A percentile compares a stretch with the other conserved stretches of the same genome.
These are phyloP conservation scores for Coleophora flavipennella DNA, from an alignment of 2,888 invertebrate genomes.

Conservation along the genomic window DNA sequence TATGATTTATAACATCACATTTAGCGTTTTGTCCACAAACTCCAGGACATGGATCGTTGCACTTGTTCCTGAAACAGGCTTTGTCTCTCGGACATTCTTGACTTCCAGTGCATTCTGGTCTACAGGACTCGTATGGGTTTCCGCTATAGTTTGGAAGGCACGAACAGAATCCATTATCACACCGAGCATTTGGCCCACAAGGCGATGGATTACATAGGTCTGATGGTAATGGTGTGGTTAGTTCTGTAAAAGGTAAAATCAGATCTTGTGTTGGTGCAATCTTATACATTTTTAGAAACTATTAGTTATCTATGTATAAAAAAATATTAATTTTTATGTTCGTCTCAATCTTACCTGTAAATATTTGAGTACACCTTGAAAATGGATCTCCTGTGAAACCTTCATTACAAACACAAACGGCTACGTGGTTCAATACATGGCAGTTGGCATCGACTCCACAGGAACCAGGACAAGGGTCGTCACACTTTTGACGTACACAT, in stretches of 20 bases:
- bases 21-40: slow-evolving; percentile 82
- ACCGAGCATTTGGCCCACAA: slow-evolving; percentile 81
- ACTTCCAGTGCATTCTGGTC: slow-evolving; percentile 81
- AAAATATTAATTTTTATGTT: neutral
- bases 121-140: slow-evolving; percentile 79
- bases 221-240: slow-evolving; percentile 44
- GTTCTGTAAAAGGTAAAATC: slow-evolving; percentile 39
- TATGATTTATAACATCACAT: slow-evolving; percentile 83
- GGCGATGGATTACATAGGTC: slow-evolving; percentile 81
- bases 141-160: slow-evolving; percentile 80
- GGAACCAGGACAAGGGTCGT: slow-evolving; percentile 87
- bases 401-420: slow-evolving; percentile 84
- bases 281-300: neutral
- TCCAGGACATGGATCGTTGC: slow-evolving; percentile 81
- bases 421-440: slow-evolving; percentile 84
- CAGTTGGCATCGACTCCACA: slow-evolving; percentile 87
- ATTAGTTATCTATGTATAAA: neutral
- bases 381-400: slow-evolving; percentile 88
- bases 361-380: slow-evolving; percentile 76
- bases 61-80: slow-evolving; percentile 82
- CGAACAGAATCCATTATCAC: slow-evolving; percentile 78
- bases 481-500: slow-evolving; percentile 84
- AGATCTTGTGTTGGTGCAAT: neutral
- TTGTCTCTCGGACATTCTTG: slow-evolving; percentile 79
- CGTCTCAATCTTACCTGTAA: slow-evolving; percentile 40